A percentile compares a stretch with the other conserved stretches of the same genome.
Evolutionary conservation across 1,140 invertebrate species (phyloP).

Genomic region (Heliothis virescens): DNA sequence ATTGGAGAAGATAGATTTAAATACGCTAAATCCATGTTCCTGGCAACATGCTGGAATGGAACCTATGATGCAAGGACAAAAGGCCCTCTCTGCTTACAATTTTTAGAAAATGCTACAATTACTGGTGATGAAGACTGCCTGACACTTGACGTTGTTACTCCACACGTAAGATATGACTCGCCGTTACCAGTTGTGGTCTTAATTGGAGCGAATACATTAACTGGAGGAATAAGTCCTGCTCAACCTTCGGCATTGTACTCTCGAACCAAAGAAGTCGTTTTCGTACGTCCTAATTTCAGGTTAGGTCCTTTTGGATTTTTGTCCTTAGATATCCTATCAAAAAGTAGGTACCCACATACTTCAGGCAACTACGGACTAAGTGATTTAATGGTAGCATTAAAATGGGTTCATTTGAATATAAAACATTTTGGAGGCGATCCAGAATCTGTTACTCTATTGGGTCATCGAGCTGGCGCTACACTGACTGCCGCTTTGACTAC

Average conservation of each 20-base stretch:
- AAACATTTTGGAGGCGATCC: constrained; percentile 94
- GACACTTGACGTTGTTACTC: constrained; percentile 92
- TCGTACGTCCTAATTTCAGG: constrained; percentile 93
- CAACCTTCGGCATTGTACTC: constrained; percentile 89
- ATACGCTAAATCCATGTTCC: constrained; percentile 88
- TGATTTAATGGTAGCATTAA: constrained; percentile 91
- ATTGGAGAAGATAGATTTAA: constrained; percentile 90
- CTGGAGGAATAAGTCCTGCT: constrained; percentile 90
- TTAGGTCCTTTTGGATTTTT: constrained; percentile 93
- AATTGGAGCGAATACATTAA: constrained; percentile 91
- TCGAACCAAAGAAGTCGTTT: constrained; percentile 92
- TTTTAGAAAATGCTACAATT: constrained; percentile 88
- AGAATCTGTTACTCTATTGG: constrained; percentile 91
- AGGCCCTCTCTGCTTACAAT: constrained; percentile 89
- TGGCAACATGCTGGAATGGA: constrained; percentile 93
- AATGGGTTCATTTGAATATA: constrained; percentile 94
- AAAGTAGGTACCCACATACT: constrained; percentile 89
- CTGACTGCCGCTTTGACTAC: constrained; percentile 89
- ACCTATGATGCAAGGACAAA: constrained; percentile 90
- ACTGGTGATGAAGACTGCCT: constrained; percentile 93
- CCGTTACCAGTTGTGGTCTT: constrained; percentile 93
- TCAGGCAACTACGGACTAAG: constrained; percentile 96
- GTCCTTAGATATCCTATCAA: constrained; percentile 89
- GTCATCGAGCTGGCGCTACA: constrained; percentile 92
- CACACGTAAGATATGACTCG: constrained; percentile 90